A percentile compares a stretch with the other conserved stretches of the same genome.
Conservation (phyloP, 2,888 invertebrate genomes). For the Himalopsyche kuldschensis region DNA sequence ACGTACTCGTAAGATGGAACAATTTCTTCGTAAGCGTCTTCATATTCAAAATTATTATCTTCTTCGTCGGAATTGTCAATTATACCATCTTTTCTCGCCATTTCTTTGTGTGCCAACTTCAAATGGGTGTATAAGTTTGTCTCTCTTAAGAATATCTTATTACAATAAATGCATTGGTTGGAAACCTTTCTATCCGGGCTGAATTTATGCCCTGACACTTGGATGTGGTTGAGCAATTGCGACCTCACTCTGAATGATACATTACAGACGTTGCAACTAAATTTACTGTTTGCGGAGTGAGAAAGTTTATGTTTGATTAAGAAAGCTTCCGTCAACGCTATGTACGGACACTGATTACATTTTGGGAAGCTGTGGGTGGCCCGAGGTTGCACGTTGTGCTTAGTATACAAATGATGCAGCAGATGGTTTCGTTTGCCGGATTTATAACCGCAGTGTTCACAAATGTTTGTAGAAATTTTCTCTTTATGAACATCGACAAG, state of each 20-base stretch:
- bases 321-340: slow-evolving; percentile 73
- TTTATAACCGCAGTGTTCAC: slow-evolving; percentile 83
- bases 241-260: slow-evolving; percentile 54
- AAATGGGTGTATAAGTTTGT: slow-evolving; percentile 73
- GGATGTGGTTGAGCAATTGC: slow-evolving; percentile 57
- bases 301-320: slow-evolving; percentile 71
- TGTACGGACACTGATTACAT: slow-evolving; percentile 74
- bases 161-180: slow-evolving; percentile 73
- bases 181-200: slow-evolving; percentile 52
- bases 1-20: slow-evolving; percentile 43
- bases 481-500: slow-evolving; percentile 80
- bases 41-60: slow-evolving; percentile 51
- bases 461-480: slow-evolving; percentile 73
- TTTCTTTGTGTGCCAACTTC: slow-evolving; percentile 65
- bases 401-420: slow-evolving; percentile 76
- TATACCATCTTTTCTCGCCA: slow-evolving; percentile 67
- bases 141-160: slow-evolving; percentile 70
- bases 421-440: slow-evolving; percentile 73
- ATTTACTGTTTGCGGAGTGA: slow-evolving; percentile 57
- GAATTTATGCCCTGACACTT: slow-evolving; percentile 60
- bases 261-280: slow-evolving; percentile 61
- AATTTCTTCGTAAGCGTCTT: slow-evolving; percentile 44
- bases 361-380: slow-evolving; percentile 74
- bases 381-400: slow-evolving; percentile 76
- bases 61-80: slow-evolving; percentile 62